Base-by-base conservation (phyloP, 2,113 vertebrate genomes). In the Dicrurus megarhynchus region DNA sequence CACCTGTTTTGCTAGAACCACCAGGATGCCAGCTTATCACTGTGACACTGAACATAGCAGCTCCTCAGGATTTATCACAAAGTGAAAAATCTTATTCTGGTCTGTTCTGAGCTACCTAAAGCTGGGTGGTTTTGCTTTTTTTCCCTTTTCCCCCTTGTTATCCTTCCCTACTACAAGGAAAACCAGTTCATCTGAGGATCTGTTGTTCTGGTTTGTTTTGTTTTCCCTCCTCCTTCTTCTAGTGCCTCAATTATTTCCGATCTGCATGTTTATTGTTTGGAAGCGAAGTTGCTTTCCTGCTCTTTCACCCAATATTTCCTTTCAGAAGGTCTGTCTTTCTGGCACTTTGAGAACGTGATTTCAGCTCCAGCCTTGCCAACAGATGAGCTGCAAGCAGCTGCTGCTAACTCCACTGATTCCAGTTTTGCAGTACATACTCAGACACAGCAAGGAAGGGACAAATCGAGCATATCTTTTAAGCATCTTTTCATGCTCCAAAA, bases 291-390 rank as follows among this genome's bases (percentile, higher is more conserved):
- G 3, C 93, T 96, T 97, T 96, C 94, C 95, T 97, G 95, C 85
- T 90, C 71, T 97, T 97, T 97, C 92, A 97, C 46, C 26, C 7
- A 0, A 73, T 49, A 47, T 61, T 95, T 94, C 90, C 89, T 87
- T 92, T 93, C 81, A 71, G 65, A 82, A 68, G 75, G 85, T 95
- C 93, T 97, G 70, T 96, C 90, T 93, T 94, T 95, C 94, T 97
- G 97, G 97, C 96, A 91, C 93, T 95, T 91, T 37, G 64, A 84
- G 88, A 93, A 96, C 87, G 90, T 94, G 96, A 97, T 95, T 95
- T 93, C 92, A 93, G 67, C 73, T 70, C 90, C 75, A 73, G 94
- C 77, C 64, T 27, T 88, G 91, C 90, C 85, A 95, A 27, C 32
- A 77, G 75, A 95, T 67, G 96, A 87, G 69, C 75, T 94, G 92